Conservation (phyloP, 2,113 vertebrate genomes). For the Caretta caretta region DNA sequence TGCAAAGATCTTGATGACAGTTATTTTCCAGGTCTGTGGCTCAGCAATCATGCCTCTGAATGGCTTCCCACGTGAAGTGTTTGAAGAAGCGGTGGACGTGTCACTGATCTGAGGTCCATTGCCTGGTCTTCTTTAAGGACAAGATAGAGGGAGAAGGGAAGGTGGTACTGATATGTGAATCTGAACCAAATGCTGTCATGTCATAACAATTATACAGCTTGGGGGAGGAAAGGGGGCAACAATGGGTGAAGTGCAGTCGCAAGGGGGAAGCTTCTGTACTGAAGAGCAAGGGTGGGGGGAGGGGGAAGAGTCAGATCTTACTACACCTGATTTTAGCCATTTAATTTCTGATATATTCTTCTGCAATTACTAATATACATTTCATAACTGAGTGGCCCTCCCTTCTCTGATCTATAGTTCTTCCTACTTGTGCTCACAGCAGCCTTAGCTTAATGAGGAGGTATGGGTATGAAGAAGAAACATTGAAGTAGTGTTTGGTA, state of each 20-base stretch:
- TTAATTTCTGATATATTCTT: background rate
- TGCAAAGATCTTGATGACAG: conserved; percentile 78
- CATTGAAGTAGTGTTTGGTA: background rate
- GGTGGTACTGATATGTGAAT: conserved; percentile 78
- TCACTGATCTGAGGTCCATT: conserved; percentile 75
- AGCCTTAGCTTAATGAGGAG: background rate
- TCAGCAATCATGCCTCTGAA: conserved; percentile 68
- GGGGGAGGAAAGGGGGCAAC: conserved; percentile 54
- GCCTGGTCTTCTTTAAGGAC: conserved; percentile 67
- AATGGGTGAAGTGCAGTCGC: conserved; percentile 72
- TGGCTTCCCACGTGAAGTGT: conserved; percentile 77
- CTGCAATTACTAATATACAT: background rate
- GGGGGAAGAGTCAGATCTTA: background rate
- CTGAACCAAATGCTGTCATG: conserved; percentile 80
- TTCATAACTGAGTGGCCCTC: fast-evolving
- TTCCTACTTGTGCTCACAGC: background rate
- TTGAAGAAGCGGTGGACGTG: conserved; percentile 78
- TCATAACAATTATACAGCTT: conserved; percentile 71
- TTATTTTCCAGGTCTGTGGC: conserved; percentile 84
- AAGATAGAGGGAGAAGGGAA: conserved; percentile 60
- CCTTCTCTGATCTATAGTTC: background rate
- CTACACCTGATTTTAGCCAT: no score
- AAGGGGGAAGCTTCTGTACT: conserved; percentile 12
- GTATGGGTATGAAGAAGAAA: background rate
- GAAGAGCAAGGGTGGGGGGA: conserved; percentile 19